A percentile compares a stretch with the other conserved stretches of the same genome.
These are phyloP conservation scores for Anadara kagoshimensis DNA, from an alignment of 1,140 invertebrate species.

Conservation along the genomic window DNA sequence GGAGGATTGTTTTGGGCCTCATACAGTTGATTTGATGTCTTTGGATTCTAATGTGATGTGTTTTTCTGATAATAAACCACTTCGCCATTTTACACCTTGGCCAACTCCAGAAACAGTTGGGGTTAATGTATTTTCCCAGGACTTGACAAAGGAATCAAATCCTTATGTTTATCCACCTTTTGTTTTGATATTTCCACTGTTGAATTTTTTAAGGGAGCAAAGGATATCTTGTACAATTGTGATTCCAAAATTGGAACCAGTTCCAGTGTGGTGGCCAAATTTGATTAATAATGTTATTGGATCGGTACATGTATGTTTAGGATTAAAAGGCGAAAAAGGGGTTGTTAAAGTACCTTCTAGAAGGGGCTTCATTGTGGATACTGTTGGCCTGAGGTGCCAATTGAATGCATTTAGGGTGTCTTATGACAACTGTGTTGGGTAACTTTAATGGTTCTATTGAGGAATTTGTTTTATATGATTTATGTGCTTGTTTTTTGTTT, in stretches of 20 bases:
- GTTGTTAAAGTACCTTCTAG: slow-evolving; percentile 32
- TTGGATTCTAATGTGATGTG: slow-evolving; percentile 24
- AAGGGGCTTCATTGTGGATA: slow-evolving; percentile 31
- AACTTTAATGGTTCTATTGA: neutral
- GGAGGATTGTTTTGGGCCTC: slow-evolving; percentile 26
- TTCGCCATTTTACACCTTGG: slow-evolving; percentile 20
- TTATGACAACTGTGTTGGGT: neutral
- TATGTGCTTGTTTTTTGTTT: neutral
- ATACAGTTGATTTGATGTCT: slow-evolving; percentile 33
- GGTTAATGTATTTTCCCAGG: slow-evolving; percentile 24
- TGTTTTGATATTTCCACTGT: slow-evolving; percentile 27
- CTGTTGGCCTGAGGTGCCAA: slow-evolving; percentile 21
- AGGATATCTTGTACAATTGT: slow-evolving; percentile 10
- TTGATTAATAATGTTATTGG: neutral
- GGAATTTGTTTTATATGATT: neutral
- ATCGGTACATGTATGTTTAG: slow-evolving; percentile 8
- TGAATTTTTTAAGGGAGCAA: slow-evolving; percentile 21
- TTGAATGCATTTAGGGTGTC: slow-evolving; percentile 24
- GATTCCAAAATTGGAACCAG: slow-evolving; percentile 10
- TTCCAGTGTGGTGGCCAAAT: slow-evolving; percentile 33
- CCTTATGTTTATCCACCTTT: slow-evolving; percentile 32
- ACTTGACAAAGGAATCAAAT: slow-evolving; percentile 10
- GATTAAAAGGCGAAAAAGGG: slow-evolving; percentile 5
- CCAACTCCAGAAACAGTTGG: slow-evolving; percentile 18
- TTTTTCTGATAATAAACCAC: neutral